A percentile compares a stretch with the other conserved stretches of the same genome.
phyloP scores from a whole-genome alignment of 1,140 invertebrate genomes.

The Rhopalosiphum maidis region DNA sequence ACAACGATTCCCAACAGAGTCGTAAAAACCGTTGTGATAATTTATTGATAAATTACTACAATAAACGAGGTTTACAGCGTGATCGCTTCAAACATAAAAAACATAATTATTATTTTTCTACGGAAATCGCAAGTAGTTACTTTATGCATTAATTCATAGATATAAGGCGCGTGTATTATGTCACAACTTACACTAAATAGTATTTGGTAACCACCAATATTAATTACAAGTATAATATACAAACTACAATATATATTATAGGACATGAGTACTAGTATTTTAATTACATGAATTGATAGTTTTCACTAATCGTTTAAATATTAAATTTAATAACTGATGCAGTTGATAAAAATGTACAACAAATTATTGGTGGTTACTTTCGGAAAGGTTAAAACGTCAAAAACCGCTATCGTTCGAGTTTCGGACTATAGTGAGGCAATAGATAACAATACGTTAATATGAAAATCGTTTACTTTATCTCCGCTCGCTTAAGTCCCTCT shows the following conservation, averaged over 20 bases:
- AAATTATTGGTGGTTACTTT: not conserved
- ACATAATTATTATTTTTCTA: not conserved
- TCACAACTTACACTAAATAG: not conserved
- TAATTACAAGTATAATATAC: too few species aligned
- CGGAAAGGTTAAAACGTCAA: not conserved
- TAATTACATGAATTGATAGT: not conserved
- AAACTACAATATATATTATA: too few species aligned
- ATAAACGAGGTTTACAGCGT: not conserved
- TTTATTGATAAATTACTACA: not conserved
- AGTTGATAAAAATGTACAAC: not conserved
- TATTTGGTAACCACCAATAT: not conserved
- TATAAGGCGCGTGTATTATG: too few species aligned
- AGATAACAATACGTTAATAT: not conserved
- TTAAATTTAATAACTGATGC: not conserved
- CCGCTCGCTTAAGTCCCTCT: slow-evolving; percentile 39
- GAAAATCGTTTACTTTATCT: slow-evolving; percentile 27
- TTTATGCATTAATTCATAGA: too few species aligned
- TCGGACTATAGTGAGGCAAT: too few species aligned
- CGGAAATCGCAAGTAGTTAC: not conserved
- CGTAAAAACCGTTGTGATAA: not conserved
- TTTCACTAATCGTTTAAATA: not conserved
- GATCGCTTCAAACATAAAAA: not conserved
- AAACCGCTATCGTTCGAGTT: not conserved
- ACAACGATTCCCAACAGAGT: not conserved
- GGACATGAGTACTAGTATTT: not conserved